Percentiles rank a stretch among this genome's conserved stretches.
Evolutionary conservation across 64 coral and sea anemone species (phyloP).

Genomic region (Pachyseris speciosa): DNA sequence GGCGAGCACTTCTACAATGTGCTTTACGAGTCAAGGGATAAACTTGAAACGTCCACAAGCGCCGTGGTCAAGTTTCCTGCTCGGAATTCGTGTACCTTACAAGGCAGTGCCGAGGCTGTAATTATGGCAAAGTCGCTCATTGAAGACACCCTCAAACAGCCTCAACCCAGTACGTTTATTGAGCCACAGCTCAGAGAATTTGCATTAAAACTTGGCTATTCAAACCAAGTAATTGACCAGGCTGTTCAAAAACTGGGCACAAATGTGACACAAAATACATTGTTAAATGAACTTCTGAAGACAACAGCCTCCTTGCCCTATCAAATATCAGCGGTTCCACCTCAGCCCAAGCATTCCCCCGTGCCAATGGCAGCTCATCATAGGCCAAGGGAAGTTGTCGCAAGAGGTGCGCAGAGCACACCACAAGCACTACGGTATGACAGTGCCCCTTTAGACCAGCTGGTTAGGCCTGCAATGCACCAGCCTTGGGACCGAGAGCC

Average conservation of each 20-base stretch:
- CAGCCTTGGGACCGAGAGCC: neutral
- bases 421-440: neutral
- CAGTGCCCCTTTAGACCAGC: neutral
- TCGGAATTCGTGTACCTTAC: slow-evolving; percentile 29
- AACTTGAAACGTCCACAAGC: slow-evolving; percentile 74
- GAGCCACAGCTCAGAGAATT: slow-evolving; percentile 88
- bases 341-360: neutral
- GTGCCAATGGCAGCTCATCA: neutral
- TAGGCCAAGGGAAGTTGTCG: slow-evolving; percentile 59
- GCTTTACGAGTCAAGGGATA: slow-evolving; percentile 30
- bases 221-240: slow-evolving; percentile 79
- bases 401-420: slow-evolving; percentile 58
- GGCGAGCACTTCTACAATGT: slow-evolving; percentile 40
- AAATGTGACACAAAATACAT: slow-evolving; percentile 83
- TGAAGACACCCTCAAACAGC: slow-evolving; percentile 58
- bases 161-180: slow-evolving; percentile 22
- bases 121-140: slow-evolving; percentile 78
- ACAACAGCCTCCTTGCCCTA: slow-evolving; percentile 64
- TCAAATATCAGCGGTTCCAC: slow-evolving; percentile 13
- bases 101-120: slow-evolving; percentile 71
- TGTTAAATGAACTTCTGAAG: slow-evolving; percentile 94
- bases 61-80: slow-evolving; percentile 81
- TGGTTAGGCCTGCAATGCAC: neutral
- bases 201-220: slow-evolving; percentile 95
- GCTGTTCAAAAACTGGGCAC: slow-evolving; percentile 91